phyloP scores from a whole-genome alignment of 64 coral and sea anemone genomes.

The Montipora efflorescens region DNA sequence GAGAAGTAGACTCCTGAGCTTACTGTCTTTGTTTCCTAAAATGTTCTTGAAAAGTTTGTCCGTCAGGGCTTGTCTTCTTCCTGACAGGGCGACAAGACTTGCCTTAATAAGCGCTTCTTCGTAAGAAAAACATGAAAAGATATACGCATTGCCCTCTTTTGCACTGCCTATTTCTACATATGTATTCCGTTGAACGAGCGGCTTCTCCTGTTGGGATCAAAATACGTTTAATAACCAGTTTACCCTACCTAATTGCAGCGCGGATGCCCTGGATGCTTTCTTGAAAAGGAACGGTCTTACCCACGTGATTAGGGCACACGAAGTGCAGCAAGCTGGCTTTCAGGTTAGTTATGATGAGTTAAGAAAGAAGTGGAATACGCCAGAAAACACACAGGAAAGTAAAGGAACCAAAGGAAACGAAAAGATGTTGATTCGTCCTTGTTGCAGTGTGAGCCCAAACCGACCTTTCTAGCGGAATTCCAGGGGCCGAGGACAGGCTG shows the following conservation, averaged over 20 bases:
- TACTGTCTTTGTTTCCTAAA: neutral
- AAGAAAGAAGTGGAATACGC: neutral
- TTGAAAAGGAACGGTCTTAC: constrained; percentile 70
- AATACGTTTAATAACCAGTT: neutral
- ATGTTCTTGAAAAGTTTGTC: neutral
- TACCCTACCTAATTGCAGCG: constrained; percentile 29
- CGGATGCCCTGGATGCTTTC: constrained; percentile 71
- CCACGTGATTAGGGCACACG: constrained; percentile 87
- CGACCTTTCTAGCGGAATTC: no score
- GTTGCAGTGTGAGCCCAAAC: no score
- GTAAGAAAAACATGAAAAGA: neutral
- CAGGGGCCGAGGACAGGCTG: no score
- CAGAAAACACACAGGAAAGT: neutral
- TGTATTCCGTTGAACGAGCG: no score
- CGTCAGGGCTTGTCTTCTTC: neutral
- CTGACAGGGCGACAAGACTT: neutral
- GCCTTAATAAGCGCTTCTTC: neutral
- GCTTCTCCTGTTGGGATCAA: neutral
- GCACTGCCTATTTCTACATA: no score
- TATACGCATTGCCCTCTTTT: neutral
- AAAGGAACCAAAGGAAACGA: no score
- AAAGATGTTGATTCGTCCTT: no score
- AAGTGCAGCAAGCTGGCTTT: constrained; percentile 84
- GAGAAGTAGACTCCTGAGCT: neutral
- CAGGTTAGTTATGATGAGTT: constrained; percentile 44